These are phyloP conservation scores for Enteromius argenteus DNA, from an alignment of 2,797 vertebrate genomes.

Conservation along the genomic window DNA sequence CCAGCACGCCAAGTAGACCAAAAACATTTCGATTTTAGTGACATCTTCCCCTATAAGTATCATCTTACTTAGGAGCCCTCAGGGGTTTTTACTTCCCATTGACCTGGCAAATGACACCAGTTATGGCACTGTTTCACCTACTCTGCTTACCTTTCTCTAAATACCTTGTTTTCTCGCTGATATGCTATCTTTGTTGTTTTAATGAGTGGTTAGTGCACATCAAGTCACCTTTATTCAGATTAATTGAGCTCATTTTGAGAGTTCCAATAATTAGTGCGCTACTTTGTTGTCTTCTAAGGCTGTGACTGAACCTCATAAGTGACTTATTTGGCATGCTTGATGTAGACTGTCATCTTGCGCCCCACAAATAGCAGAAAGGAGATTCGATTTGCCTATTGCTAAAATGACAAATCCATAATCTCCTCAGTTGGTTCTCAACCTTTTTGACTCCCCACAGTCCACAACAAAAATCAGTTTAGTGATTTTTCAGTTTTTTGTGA, in stretches of 20 bases:
- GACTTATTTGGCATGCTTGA: background rate
- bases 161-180: background rate
- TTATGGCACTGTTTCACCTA: slow-evolving; percentile 27
- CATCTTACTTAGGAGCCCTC: background rate
- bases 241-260: background rate
- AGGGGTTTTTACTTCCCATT: slow-evolving; percentile 8
- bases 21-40: slow-evolving; percentile 28
- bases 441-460: background rate
- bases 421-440: background rate
- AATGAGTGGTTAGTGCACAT: slow-evolving; percentile 6
- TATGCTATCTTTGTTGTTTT: slow-evolving; percentile 22
- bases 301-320: background rate
- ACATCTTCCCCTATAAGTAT: slow-evolving; percentile 23
- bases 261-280: background rate
- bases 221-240: slow-evolving; percentile 14
- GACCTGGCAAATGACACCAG: slow-evolving; percentile 27
- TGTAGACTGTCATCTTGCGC: background rate
- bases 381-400: background rate
- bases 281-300: slow-evolving; percentile 6
- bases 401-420: background rate
- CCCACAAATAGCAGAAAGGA: background rate
- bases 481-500: background rate
- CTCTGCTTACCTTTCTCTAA: background rate
- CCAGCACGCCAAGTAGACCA: slow-evolving; percentile 16
- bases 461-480: background rate